phyloP scores from a whole-genome alignment of 2,113 vertebrate species.

The Alligator sinensis region DNA sequence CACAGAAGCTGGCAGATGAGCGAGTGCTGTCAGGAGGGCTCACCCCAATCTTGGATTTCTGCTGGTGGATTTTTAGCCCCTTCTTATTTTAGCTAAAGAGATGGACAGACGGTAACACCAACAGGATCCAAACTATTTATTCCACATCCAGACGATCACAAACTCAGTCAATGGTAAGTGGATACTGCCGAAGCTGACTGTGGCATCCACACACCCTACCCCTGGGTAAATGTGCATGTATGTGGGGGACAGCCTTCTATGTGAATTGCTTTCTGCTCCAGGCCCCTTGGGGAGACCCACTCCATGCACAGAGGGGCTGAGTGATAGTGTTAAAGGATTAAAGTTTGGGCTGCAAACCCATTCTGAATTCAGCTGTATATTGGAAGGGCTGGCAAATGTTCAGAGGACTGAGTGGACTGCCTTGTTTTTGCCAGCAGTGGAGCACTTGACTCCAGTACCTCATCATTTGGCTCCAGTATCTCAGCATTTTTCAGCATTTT shows the following conservation, averaged over 20 bases:
- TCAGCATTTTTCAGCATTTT: neutral
- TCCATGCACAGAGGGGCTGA: no score
- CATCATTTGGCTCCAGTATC: no score
- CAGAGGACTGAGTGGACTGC: neutral
- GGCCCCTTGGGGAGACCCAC: no score
- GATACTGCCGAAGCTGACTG: neutral
- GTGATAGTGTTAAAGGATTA: no score
- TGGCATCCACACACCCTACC: neutral
- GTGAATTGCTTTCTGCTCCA: no score
- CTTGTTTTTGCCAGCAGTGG: no score
- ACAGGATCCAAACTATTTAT: neutral
- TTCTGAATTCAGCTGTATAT: neutral
- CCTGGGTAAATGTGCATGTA: no score
- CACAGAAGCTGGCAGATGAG: neutral
- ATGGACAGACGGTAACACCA: neutral
- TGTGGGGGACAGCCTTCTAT: no score
- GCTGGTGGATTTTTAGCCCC: neutral
- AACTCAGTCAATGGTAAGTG: neutral
- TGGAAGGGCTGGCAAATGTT: neutral
- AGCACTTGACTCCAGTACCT: neutral
- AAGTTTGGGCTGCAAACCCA: no score
- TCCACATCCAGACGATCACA: neutral
- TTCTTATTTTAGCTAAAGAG: neutral
- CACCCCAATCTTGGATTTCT: neutral
- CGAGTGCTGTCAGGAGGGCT: neutral